Evolutionary conservation across 2,797 vertebrate species (phyloP).

Genomic region (Coregonus suidteri): DNA sequence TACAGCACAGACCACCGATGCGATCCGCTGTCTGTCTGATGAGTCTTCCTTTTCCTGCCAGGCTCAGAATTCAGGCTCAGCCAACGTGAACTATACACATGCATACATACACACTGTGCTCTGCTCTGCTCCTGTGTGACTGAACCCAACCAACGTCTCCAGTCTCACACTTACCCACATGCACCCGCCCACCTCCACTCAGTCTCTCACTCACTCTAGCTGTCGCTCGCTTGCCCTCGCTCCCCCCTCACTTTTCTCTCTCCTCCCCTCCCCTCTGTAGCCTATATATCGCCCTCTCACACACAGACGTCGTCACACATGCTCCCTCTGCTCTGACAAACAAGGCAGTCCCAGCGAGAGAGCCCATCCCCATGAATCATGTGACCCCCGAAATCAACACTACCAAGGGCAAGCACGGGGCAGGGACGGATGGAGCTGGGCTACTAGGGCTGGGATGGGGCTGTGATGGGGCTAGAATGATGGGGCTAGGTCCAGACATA

Average conservation of each 20-base stretch:
- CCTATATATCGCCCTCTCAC: slow-evolving; percentile 22
- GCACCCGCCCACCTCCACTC: slow-evolving; percentile 77
- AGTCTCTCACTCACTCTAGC: slow-evolving; percentile 33
- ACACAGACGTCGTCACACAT: slow-evolving; percentile 55
- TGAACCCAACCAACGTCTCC: slow-evolving; percentile 70
- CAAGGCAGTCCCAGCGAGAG: slow-evolving; percentile 54
- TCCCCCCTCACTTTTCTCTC: slow-evolving; percentile 31
- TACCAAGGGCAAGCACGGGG: slow-evolving; percentile 37
- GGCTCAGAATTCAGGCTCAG: slow-evolving; percentile 73
- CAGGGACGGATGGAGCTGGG: slow-evolving; percentile 29
- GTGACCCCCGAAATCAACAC: slow-evolving; percentile 7
- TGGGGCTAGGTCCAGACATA: slow-evolving; percentile 6
- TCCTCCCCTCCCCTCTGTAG: slow-evolving; percentile 24
- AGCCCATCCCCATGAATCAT: slow-evolving; percentile 44
- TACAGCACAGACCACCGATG: slow-evolving; percentile 44
- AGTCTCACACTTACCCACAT: slow-evolving; percentile 81
- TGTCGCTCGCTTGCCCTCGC: slow-evolving; percentile 50
- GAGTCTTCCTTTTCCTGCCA: slow-evolving; percentile 31
- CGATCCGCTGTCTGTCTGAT: slow-evolving; percentile 64
- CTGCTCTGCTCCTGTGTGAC: slow-evolving; percentile 60
- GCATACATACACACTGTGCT: slow-evolving; percentile 70
- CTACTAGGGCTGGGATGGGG: not conserved
- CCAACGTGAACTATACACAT: slow-evolving; percentile 82
- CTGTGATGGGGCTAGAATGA: slow-evolving; percentile 14
- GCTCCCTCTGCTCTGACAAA: slow-evolving; percentile 53